phyloP scores from a whole-genome alignment of 2,888 invertebrate species.

The Stenurella melanura region DNA sequence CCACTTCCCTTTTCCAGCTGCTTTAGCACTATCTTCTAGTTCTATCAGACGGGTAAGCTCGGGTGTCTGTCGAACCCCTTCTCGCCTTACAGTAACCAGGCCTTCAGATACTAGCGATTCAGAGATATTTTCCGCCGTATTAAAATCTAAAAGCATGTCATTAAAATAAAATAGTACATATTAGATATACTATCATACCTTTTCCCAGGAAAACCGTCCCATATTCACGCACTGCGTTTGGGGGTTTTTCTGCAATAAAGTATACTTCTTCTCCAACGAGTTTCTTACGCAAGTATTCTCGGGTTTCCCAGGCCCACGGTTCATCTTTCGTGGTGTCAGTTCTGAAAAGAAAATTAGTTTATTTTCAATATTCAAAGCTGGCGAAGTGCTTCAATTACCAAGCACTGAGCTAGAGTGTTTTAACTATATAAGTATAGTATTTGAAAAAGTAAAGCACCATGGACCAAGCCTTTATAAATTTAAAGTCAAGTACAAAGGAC shows the following conservation, averaged over 20 bases:
- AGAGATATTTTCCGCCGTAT: slow-evolving; percentile 89
- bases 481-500: too few relatives aligned
- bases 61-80: slow-evolving; percentile 79
- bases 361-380: too few relatives aligned
- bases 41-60: slow-evolving; percentile 84
- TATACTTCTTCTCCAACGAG: slow-evolving; percentile 93
- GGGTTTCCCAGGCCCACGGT: slow-evolving; percentile 98
- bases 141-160: slow-evolving; percentile 71
- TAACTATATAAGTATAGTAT: too few relatives aligned
- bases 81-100: slow-evolving; percentile 85
- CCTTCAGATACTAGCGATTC: slow-evolving; percentile 94
- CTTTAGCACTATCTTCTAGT: slow-evolving; percentile 92
- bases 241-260: slow-evolving; percentile 89
- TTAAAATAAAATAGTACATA: background rate
- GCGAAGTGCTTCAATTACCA: too few relatives aligned
- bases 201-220: slow-evolving; percentile 91
- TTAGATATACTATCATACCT: slow-evolving; percentile 73
- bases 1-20: slow-evolving; percentile 91
- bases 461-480: too few relatives aligned
- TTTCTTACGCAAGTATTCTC: slow-evolving; percentile 95
- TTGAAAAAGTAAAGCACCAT: too few relatives aligned
- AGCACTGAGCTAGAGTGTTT: too few relatives aligned
- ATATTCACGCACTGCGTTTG: slow-evolving; percentile 90
- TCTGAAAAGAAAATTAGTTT: slow-evolving; percentile 68
- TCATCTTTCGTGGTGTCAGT: slow-evolving; percentile 87